phyloP scores from a whole-genome alignment of 2,888 invertebrate genomes.

The Drosophila testacea region DNA sequence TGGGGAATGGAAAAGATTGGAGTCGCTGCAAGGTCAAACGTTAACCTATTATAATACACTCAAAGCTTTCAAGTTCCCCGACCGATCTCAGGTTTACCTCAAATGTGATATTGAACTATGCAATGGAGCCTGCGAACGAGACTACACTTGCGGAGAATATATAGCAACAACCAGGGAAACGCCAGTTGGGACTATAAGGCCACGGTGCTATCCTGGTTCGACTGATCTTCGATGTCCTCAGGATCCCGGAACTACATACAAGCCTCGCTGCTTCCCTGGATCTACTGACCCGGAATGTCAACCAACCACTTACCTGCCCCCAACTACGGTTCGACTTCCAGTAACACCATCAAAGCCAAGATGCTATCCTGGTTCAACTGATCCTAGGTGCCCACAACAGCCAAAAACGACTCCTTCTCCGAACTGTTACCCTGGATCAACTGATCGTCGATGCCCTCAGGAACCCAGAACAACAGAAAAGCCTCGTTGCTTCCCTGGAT shows the following conservation, averaged over 20 bases:
- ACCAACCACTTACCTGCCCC: constrained; percentile 49
- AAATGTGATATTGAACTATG: constrained; percentile 89
- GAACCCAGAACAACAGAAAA: no score
- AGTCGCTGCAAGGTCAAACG: constrained; percentile 87
- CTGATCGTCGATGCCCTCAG: constrained; percentile 79
- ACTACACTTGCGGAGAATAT: constrained; percentile 61
- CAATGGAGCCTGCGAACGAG: constrained; percentile 74
- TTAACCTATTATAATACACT: constrained; percentile 89
- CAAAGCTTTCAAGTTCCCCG: constrained; percentile 91
- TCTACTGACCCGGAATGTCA: constrained; percentile 60
- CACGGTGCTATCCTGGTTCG: constrained; percentile 46
- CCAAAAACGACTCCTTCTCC: constrained; percentile 45
- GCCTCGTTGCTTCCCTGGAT: no score
- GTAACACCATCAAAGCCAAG: constrained; percentile 35
- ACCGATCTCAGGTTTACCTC: constrained; percentile 89
- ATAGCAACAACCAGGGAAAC: constrained; percentile 4
- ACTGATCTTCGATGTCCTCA: constrained; percentile 19
- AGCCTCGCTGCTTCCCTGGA: constrained; percentile 80
- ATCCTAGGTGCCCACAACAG: constrained; percentile 17
- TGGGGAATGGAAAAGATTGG: constrained; percentile 88
- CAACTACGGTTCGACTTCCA: constrained; percentile 11
- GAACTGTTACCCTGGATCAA: constrained; percentile 83
- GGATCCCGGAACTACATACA: constrained; percentile 37
- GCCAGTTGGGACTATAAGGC: neutral
- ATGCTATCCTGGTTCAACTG: constrained; percentile 23